Conservation (phyloP, 64 coral and sea anemone species). For the Exaiptasia diaphana region DNA sequence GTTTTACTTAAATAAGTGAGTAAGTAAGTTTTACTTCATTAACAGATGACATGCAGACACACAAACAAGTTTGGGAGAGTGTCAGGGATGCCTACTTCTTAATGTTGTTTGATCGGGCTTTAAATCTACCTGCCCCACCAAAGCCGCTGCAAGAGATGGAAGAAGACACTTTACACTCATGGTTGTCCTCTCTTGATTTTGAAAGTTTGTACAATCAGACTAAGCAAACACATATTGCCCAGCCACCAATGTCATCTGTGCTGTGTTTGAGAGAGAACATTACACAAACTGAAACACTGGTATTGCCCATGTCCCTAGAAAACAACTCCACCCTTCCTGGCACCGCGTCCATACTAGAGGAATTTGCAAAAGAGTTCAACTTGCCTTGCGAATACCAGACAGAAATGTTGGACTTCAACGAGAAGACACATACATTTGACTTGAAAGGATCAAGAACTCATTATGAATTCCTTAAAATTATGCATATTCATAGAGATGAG, state of each 20-base stretch:
- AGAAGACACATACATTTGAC: conserved; percentile 4
- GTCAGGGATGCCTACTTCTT: neutral
- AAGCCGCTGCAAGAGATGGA: neutral
- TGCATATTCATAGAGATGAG: conserved; percentile 1
- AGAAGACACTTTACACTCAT: neutral
- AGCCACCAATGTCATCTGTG: neutral
- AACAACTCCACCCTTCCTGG: conserved; percentile 25
- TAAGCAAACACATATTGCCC: neutral
- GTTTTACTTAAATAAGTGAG: no score
- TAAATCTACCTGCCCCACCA: neutral
- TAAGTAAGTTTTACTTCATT: neutral
- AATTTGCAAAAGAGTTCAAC: conserved; percentile 47
- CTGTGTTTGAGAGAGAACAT: neutral
- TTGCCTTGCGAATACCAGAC: conserved; percentile 29
- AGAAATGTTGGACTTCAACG: conserved; percentile 21
- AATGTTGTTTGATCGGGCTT: neutral
- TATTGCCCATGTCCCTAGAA: conserved; percentile 33
- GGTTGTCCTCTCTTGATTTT: neutral
- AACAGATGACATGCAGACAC: neutral
- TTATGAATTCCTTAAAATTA: neutral
- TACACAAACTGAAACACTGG: neutral
- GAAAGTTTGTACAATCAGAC: neutral
- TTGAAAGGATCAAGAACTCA: neutral
- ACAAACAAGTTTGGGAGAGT: neutral
- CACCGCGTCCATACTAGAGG: conserved; percentile 20